phyloP scores from a whole-genome alignment of 2,113 vertebrate species.

The Litocranius walleri region DNA sequence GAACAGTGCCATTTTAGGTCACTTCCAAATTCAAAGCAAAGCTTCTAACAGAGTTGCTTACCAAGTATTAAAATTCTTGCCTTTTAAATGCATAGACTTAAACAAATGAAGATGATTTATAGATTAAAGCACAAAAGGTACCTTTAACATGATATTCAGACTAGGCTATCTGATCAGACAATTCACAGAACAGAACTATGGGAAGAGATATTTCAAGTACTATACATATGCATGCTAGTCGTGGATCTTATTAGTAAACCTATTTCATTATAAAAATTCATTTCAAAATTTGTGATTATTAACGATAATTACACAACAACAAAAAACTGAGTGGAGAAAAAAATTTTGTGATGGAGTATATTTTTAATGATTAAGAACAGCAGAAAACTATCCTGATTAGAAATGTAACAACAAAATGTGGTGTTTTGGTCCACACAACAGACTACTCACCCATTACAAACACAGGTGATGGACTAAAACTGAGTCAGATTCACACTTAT shows the following conservation, averaged over 20 bases:
- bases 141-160: background rate
- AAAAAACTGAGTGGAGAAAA: background rate
- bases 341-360: background rate
- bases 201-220: background rate
- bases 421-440: background rate
- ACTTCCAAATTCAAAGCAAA: conserved; percentile 23
- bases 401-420: background rate
- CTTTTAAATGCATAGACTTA: background rate
- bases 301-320: background rate
- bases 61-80: background rate
- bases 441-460: background rate
- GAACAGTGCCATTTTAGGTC: background rate
- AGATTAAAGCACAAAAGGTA: background rate
- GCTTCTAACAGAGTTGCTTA: background rate
- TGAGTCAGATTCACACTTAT: background rate
- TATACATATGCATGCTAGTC: background rate
- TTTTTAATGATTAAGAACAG: background rate
- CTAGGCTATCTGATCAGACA: background rate
- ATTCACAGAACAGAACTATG: background rate
- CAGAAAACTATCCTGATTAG: background rate
- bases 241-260: background rate
- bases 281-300: background rate
- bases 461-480: background rate
- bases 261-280: background rate
- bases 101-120: background rate